Conservation (phyloP, 2,113 vertebrate genomes). For the Parotia lawesii region DNA sequence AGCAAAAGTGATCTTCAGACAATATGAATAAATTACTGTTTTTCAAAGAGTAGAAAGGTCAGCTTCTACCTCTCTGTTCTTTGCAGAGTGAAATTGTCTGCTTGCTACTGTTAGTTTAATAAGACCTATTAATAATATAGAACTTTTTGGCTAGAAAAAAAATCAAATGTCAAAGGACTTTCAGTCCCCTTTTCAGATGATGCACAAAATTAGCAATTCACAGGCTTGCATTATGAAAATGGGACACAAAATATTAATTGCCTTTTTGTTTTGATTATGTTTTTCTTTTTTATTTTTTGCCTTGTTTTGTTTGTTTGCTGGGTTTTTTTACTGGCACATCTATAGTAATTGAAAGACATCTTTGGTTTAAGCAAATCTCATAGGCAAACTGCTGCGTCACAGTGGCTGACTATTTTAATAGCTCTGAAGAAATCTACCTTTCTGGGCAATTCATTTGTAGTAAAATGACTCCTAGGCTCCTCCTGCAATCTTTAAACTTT, state of each 20-base stretch:
- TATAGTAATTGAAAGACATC: background rate
- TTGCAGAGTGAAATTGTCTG: background rate
- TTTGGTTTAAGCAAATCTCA: background rate
- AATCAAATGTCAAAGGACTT: conserved; percentile 7
- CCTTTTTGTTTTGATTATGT: background rate
- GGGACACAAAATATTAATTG: background rate
- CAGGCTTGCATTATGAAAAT: background rate
- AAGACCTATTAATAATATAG: conserved; percentile 23
- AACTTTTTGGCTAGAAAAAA: background rate
- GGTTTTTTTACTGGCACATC: background rate
- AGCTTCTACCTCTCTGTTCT: background rate
- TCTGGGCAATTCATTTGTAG: background rate
- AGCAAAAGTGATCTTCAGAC: background rate
- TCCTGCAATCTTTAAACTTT: background rate
- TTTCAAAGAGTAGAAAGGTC: conserved; percentile 16
- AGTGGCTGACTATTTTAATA: background rate
- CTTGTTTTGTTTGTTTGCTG: background rate
- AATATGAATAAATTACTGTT: conserved; percentile 17
- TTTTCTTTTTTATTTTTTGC: background rate
- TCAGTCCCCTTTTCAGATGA: background rate
- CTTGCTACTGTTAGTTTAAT: conserved; percentile 11
- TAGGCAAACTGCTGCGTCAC: background rate
- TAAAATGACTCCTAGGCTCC: background rate
- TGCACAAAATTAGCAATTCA: background rate
- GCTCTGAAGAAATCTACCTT: background rate